These are phyloP conservation scores for Oscheius sp. DNA, from an alignment of 2,888 invertebrate species.

Conservation along the genomic window DNA sequence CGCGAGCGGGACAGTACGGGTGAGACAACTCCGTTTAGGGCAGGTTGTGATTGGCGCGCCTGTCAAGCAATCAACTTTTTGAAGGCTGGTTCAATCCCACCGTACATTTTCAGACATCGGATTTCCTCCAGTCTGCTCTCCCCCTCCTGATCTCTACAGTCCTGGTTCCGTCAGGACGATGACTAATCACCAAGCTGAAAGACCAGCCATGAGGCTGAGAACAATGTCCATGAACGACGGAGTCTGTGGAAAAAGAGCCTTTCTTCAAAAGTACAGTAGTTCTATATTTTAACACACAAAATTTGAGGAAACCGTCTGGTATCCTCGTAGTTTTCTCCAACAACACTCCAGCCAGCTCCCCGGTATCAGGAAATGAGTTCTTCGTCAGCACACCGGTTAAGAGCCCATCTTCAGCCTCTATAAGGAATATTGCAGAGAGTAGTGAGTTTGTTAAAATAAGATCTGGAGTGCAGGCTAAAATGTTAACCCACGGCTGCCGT, in stretches of 20 bases:
- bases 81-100: no score
- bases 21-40: not conserved
- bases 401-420: constrained; percentile 16
- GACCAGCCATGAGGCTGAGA: constrained; percentile 3
- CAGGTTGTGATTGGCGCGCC: no score
- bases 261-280: constrained; percentile 17
- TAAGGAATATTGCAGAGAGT: not conserved
- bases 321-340: constrained; percentile 29
- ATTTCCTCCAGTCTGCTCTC: constrained; percentile 54
- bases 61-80: no score
- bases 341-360: constrained; percentile 9
- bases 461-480: no score
- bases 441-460: no score
- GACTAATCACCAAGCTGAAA: constrained; percentile 12
- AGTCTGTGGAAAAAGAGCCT: constrained; percentile 1
- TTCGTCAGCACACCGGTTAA: constrained; percentile 11
- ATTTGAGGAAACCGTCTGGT: constrained; percentile 36
- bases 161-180: constrained; percentile 3
- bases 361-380: constrained; percentile 21
- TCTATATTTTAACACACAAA: not conserved
- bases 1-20: no score
- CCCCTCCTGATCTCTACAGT: constrained; percentile 49
- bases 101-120: constrained; percentile 43
- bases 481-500: no score
- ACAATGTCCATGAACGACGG: constrained; percentile 23